Base-by-base conservation (phyloP, 2,113 vertebrate species). In the Phocoena phocoena region DNA sequence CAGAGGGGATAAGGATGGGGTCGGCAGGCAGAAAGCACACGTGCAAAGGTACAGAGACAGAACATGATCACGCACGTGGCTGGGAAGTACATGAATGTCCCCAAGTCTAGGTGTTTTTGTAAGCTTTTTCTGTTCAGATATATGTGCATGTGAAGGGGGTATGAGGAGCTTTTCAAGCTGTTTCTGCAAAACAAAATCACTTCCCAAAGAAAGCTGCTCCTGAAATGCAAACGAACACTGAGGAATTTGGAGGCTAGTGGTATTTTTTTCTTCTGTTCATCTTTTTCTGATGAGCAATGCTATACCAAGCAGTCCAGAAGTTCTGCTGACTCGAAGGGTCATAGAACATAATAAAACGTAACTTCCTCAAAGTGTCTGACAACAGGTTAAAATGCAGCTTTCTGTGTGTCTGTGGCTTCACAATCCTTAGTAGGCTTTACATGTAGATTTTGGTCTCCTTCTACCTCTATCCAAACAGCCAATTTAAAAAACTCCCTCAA, bases 81-180 rank as follows among this genome's bases (percentile, higher is more conserved):
- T 33, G 23, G 63, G 38, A 26, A 73, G 36, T 13, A 84, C 13
- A 7, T 5, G 47, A 74, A 62, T 0, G 0, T 31, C 44, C 20
- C 12, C 6, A 13, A 15, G 33, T 20, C 80, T 47, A 20, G 10
- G 31, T 23, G 86, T n/a, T 58, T 8, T 8, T 25, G 44, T 36
- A 63, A 58, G 41, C 71, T 79, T 93, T 67, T 95, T 63, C 81
- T 76, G 18, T 82, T 96, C 62, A 60, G 41, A 96, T 94, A 77
- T 26, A 53, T 0, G 21, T 53, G 38, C 44, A 20, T 3, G 7
- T 55, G 5, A n/a, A 36, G 33, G 50, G 53, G 33, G 8, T 36
- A 80, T 25, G 21, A 33, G 53, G 12, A 36, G 28, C n/a, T 74
- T 79, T 65, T 74, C 38, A 73, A 88, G 26, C 53, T 90, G 14